These are phyloP conservation scores for Danionella dracula DNA, from an alignment of 2,797 vertebrate genomes.

Conservation along the genomic window DNA sequence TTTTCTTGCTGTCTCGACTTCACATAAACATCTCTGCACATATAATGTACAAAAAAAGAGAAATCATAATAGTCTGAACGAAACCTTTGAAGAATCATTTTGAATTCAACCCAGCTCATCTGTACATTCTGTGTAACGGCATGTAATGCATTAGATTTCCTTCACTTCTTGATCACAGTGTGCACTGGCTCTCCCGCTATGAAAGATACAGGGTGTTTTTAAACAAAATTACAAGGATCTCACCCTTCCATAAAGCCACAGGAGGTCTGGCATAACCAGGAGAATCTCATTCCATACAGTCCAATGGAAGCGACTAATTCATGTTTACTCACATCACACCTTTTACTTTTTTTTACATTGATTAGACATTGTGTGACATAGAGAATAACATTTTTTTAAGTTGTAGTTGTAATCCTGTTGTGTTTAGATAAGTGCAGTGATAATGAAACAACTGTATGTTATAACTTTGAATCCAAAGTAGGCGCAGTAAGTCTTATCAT, in stretches of 20 bases:
- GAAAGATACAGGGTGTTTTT: slow-evolving; percentile 14
- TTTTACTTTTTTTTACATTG: not conserved
- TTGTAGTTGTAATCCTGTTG: no score
- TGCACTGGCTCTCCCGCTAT: not conserved
- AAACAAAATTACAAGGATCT: slow-evolving; percentile 17
- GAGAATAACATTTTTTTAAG: no score
- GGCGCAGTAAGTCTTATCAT: no score
- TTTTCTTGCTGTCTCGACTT: not conserved
- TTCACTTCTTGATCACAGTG: not conserved
- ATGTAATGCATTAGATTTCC: slow-evolving; percentile 12
- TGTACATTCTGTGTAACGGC: slow-evolving; percentile 13
- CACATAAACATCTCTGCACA: not conserved
- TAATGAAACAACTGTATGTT: no score
- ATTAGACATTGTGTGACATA: no score
- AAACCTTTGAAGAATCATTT: slow-evolving; percentile 3
- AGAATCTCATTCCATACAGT: slow-evolving; percentile 45
- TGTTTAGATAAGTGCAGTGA: no score
- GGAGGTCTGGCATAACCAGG: slow-evolving; percentile 6
- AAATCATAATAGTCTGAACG: not conserved
- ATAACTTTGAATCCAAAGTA: no score
- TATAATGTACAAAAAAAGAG: not conserved
- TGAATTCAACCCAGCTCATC: slow-evolving; percentile 6
- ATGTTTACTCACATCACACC: not conserved
- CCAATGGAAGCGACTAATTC: not conserved
- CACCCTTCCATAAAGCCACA: slow-evolving; percentile 17